Conservation (phyloP, 2,888 invertebrate species). For the Empis livida region DNA sequence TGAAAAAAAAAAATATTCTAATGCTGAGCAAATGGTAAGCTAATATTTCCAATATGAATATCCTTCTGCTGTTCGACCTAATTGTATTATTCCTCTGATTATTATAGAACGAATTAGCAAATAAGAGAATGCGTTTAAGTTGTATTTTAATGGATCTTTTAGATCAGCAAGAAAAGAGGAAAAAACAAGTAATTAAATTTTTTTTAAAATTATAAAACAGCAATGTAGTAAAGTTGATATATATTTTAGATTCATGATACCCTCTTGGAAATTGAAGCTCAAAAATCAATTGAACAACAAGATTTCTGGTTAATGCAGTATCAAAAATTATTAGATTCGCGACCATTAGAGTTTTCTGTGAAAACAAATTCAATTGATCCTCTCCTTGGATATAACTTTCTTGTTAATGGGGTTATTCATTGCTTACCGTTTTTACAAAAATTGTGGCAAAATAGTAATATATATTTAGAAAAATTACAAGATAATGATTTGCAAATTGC, state of each 20-base stretch:
- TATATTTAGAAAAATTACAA: slow-evolving; percentile 34
- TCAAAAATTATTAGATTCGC: slow-evolving; percentile 64
- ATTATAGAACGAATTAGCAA: slow-evolving; percentile 48
- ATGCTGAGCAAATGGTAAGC: slow-evolving; percentile 51
- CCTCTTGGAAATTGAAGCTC: slow-evolving; percentile 57
- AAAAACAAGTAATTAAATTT: slow-evolving; percentile 27
- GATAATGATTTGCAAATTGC: slow-evolving; percentile 43
- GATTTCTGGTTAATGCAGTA: slow-evolving; percentile 72
- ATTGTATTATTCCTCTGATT: too few species aligned
- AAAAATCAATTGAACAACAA: slow-evolving; percentile 36
- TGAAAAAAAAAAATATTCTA: slow-evolving; percentile 52
- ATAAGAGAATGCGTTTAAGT: slow-evolving; percentile 54
- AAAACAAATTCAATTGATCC: slow-evolving; percentile 52
- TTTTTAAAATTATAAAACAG: not conserved
- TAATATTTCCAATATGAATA: not conserved
- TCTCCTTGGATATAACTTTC: slow-evolving; percentile 50
- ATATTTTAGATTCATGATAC: slow-evolving; percentile 48
- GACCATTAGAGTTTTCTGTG: slow-evolving; percentile 52
- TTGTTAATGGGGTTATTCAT: slow-evolving; percentile 60
- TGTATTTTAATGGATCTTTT: slow-evolving; percentile 53
- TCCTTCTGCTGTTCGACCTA: too few species aligned
- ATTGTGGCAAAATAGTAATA: slow-evolving; percentile 16
- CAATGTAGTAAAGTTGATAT: not conserved
- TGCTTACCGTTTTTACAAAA: slow-evolving; percentile 54
- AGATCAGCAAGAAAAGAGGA: slow-evolving; percentile 51